Base-by-base conservation (phyloP, 2,888 invertebrate genomes). In the Drosophila paramelanica region DNA sequence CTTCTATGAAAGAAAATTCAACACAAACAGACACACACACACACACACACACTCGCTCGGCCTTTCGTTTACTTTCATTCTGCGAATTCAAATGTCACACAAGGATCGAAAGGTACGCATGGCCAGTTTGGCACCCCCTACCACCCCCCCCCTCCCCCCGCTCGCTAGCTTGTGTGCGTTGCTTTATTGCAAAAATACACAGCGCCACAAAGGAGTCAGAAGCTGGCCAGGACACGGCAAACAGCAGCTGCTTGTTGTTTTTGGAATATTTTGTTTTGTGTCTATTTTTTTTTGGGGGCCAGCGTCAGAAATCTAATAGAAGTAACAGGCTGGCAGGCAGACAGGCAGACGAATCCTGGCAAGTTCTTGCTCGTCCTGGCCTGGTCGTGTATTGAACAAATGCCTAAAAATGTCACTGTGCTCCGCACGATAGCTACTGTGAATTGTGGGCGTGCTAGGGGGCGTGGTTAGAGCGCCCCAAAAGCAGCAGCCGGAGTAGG, bases 1-100 rank as follows among this genome's bases (percentile, higher is more conserved):
- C 67, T 83, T 83, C 50, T 68, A 72, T 81, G 65, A 77, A 81
- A 83, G 77, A 82, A 82, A 84, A 84, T 67, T 50, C 62, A 65
- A 42, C 38, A 36, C 25, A 49, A 27, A 25, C 23, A 47, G 36
- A 49, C 11, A 23, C 31, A 27, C 52, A n/a, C 39, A 14, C 27
- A 56, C 43, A 47, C 17, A 23, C 17, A n/a, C 27, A 58, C 43
- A 33, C 20, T 17, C 38, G 55, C 45, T 14, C 51, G 13, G n/a
- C 10, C 61, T 61, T 31, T 31, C 33, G 38, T 57, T 60, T 65
- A 74, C 67, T 49, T 56, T 74, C 71, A 75, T 75, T 67, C 72
- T 43, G 47, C 65, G 88, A 88, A 89, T 86, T 85, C 88, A 87
- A 88, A 89, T 88, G 85, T 89, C 86, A 83, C 88, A 86, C 81